Conservation (phyloP, 2,888 invertebrate species). For the Apotomis capreana region DNA sequence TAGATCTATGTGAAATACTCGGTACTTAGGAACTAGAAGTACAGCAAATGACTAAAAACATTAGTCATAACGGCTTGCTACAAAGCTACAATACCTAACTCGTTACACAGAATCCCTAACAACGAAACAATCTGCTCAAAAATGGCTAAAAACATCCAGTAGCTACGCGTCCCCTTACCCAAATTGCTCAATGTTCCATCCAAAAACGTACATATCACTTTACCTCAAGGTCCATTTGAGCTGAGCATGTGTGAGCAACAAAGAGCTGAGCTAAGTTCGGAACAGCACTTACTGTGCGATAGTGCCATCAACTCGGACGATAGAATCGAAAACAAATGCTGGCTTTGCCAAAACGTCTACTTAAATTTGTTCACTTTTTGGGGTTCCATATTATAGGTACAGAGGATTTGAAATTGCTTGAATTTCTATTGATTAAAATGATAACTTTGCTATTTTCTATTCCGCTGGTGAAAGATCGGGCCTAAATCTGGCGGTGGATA, state of each 20-base stretch:
- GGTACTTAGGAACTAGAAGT: no score
- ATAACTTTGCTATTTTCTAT: no score
- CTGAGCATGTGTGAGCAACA: background rate
- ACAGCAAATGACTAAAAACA: background rate
- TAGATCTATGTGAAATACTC: no score
- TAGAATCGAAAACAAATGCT: slow-evolving; percentile 31
- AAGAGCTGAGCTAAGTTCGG: slow-evolving; percentile 31
- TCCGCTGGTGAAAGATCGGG: no score
- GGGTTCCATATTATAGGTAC: background rate
- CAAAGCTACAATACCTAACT: slow-evolving; percentile 2
- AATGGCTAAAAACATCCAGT: slow-evolving; percentile 21
- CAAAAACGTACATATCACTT: slow-evolving; percentile 12
- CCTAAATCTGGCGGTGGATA: no score
- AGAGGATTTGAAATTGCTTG: no score
- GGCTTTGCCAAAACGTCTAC: slow-evolving; percentile 26
- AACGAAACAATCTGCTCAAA: slow-evolving; percentile 28
- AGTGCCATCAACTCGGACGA: slow-evolving; percentile 31
- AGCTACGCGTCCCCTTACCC: slow-evolving; percentile 6
- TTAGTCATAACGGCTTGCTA: slow-evolving; percentile 15
- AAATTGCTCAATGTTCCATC: slow-evolving; percentile 2
- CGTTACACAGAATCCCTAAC: slow-evolving; percentile 14
- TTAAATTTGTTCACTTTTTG: slow-evolving; percentile 11
- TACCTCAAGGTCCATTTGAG: slow-evolving; percentile 15
- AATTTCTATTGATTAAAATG: no score
- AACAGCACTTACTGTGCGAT: slow-evolving; percentile 37